phyloP scores from a whole-genome alignment of 2,113 vertebrate genomes.

The Bambusicola thoracicus region DNA sequence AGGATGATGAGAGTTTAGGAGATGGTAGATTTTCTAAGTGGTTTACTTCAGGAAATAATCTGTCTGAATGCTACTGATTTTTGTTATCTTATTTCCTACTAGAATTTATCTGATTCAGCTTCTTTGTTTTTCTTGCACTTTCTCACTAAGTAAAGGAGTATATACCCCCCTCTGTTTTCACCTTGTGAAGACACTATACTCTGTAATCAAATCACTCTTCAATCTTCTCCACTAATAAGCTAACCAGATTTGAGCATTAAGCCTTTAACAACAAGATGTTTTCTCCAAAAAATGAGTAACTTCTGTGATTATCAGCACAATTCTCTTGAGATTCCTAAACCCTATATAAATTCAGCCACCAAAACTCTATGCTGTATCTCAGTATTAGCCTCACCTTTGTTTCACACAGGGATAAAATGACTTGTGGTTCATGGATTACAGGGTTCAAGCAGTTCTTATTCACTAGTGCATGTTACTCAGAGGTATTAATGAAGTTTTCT shows the following conservation, averaged over 20 bases:
- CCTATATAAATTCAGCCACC: slow-evolving; percentile 2
- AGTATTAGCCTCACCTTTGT: slow-evolving; percentile 1
- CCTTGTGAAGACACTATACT: neutral
- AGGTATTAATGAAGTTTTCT: slow-evolving; percentile 11
- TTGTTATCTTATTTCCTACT: neutral
- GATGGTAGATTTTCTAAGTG: neutral
- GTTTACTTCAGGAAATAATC: slow-evolving; percentile 20
- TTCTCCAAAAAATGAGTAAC: slow-evolving; percentile 47
- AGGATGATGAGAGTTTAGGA: neutral
- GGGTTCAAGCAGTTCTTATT: slow-evolving; percentile 10
- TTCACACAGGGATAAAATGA: slow-evolving; percentile 47
- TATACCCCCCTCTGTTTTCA: neutral
- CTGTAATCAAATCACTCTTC: slow-evolving; percentile 53
- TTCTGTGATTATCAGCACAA: neutral
- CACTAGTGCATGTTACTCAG: slow-evolving; percentile 6
- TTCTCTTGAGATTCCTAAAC: slow-evolving; percentile 38
- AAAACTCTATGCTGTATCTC: neutral
- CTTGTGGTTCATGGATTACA: neutral
- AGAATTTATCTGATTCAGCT: slow-evolving; percentile 17
- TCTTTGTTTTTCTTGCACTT: neutral
- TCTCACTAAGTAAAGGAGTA: slow-evolving; percentile 7
- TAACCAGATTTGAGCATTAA: slow-evolving; percentile 54
- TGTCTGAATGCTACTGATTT: neutral
- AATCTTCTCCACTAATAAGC: slow-evolving; percentile 44
- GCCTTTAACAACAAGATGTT: slow-evolving; percentile 37